phyloP scores from a whole-genome alignment of 1,140 invertebrate genomes.

The Drosophila equinoxialis region DNA sequence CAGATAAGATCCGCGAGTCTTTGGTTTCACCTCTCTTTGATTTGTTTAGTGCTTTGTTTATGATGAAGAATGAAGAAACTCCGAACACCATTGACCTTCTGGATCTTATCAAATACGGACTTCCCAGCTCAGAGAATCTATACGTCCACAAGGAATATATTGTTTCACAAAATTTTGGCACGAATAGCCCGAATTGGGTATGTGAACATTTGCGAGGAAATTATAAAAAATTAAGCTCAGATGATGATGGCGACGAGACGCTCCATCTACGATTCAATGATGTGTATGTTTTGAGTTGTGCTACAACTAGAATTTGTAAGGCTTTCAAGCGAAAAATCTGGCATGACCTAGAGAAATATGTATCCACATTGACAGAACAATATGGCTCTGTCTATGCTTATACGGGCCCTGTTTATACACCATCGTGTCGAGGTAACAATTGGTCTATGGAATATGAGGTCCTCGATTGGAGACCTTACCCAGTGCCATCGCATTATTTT shows the following conservation, averaged over 20 bases:
- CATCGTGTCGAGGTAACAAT: not conserved
- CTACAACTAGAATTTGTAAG: conserved; percentile 41
- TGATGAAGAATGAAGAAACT: conserved; percentile 27
- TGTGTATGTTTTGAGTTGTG: conserved; percentile 57
- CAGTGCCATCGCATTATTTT: conserved; percentile 59
- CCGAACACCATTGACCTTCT: conserved; percentile 35
- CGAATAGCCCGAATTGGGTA: conserved; percentile 53
- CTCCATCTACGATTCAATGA: conserved; percentile 58
- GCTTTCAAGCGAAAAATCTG: conserved; percentile 51
- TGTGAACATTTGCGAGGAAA: conserved; percentile 59
- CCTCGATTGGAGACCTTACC: conserved; percentile 36
- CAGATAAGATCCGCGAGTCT: conserved; percentile 43
- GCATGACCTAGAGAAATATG: conserved; percentile 51
- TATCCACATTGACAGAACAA: conserved; percentile 31
- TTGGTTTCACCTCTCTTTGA: conserved; percentile 45
- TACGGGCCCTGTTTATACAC: conserved; percentile 59
- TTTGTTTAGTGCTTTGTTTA: conserved; percentile 26
- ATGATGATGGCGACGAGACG: conserved; percentile 24
- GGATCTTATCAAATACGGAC: conserved; percentile 58
- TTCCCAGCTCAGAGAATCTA: conserved; percentile 58
- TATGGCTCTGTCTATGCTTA: conserved; percentile 57
- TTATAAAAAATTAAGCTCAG: conserved; percentile 30
- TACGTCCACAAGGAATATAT: conserved; percentile 65
- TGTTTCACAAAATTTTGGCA: conserved; percentile 54
- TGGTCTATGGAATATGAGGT: conserved; percentile 56